phyloP scores from a whole-genome alignment of 30 jellyfish, hydroid and myxozoan genomes.

The Clytia hemisphaerica region DNA sequence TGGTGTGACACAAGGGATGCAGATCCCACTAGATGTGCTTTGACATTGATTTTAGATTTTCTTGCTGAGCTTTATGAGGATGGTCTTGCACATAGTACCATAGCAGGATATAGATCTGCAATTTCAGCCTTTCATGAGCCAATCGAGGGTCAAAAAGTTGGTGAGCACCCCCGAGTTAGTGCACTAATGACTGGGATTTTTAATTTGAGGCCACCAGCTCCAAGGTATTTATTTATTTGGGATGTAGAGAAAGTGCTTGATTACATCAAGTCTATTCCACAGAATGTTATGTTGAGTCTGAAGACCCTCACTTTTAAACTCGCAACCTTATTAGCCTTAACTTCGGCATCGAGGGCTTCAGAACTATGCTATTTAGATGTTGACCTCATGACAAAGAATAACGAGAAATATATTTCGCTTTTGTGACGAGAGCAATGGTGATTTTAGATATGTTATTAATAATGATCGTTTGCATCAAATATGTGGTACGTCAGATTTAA shows the following conservation, averaged over 20 bases:
- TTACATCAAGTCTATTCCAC: neutral
- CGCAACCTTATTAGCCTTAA: neutral
- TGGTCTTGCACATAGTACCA: neutral
- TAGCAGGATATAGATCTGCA: neutral
- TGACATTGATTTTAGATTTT: neutral
- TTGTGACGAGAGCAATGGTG: too few relatives aligned
- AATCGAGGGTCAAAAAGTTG: constrained; percentile 2
- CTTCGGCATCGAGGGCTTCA: neutral
- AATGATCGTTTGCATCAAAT: too few relatives aligned
- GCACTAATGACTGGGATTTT: constrained; percentile 12
- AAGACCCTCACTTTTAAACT: constrained; percentile 3
- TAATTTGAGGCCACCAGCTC: constrained; percentile 7
- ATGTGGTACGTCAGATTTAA: too few relatives aligned
- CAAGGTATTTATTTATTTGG: constrained; percentile 4
- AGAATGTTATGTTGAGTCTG: neutral
- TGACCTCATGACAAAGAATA: too few relatives aligned
- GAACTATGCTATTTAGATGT: too few relatives aligned
- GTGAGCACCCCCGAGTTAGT: constrained; percentile 11
- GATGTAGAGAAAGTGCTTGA: constrained; percentile 2
- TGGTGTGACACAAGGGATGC: constrained; percentile 1
- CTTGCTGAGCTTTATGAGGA: constrained; percentile 1
- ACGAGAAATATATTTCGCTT: too few relatives aligned
- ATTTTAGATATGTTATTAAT: too few relatives aligned
- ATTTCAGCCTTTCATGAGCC: constrained; percentile 1
- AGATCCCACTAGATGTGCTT: constrained; percentile 13